A percentile compares a stretch with the other conserved stretches of the same genome.
Conservation (phyloP, 2,797 vertebrate genomes). For the Sciaenops ocellatus region DNA sequence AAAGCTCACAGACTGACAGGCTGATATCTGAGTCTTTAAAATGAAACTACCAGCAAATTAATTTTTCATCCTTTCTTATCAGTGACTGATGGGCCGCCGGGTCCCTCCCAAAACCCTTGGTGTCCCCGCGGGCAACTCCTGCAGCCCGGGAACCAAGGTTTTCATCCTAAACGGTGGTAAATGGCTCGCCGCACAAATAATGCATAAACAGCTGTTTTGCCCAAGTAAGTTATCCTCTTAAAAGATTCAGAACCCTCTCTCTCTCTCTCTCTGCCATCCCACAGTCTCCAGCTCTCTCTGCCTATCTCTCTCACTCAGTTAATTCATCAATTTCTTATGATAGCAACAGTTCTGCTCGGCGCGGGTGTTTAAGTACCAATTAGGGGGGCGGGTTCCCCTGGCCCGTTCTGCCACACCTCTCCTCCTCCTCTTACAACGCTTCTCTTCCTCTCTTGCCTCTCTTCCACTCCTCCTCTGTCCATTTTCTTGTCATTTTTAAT, state of each 20-base stretch:
- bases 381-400: slow-evolving; percentile 83
- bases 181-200: slow-evolving; percentile 89
- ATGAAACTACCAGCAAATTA: slow-evolving; percentile 81
- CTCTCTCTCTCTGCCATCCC: slow-evolving; percentile 67
- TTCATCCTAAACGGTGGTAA: slow-evolving; percentile 87
- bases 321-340: slow-evolving; percentile 93
- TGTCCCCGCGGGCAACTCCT: slow-evolving; percentile 80
- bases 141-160: slow-evolving; percentile 77
- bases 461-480: slow-evolving; percentile 38
- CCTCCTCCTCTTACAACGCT: slow-evolving; percentile 74
- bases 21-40: slow-evolving; percentile 81
- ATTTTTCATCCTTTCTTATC: slow-evolving; percentile 87
- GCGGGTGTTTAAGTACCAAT: slow-evolving; percentile 87
- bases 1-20: slow-evolving; percentile 78
- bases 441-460: slow-evolving; percentile 35
- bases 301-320: slow-evolving; percentile 82
- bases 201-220: slow-evolving; percentile 92
- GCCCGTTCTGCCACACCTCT: slow-evolving; percentile 83
- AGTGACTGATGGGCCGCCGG: slow-evolving; percentile 80
- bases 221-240: slow-evolving; percentile 91
- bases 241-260: slow-evolving; percentile 88
- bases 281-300: slow-evolving; percentile 66
- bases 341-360: slow-evolving; percentile 88
- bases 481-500: slow-evolving; percentile 26
- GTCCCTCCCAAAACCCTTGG: slow-evolving; percentile 69